These are phyloP conservation scores for Mus spretus DNA, from an alignment of 2,797 vertebrate species.

Conservation along the genomic window DNA sequence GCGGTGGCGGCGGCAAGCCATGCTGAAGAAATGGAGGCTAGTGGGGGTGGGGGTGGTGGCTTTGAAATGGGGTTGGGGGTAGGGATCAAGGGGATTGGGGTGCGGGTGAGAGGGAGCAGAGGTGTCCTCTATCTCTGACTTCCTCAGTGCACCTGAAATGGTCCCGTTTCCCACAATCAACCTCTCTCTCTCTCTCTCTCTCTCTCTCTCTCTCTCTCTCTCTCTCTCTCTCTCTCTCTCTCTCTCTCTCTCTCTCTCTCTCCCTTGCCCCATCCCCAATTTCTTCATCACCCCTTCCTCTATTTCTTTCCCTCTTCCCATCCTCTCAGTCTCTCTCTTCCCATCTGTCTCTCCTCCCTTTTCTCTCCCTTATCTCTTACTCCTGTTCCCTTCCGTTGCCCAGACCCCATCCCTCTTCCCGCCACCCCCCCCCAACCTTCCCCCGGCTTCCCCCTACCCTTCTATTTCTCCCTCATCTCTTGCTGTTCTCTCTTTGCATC, in stretches of 20 bases:
- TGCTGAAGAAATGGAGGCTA: slow-evolving; percentile 80
- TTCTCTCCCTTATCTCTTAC: slow-evolving; percentile 40
- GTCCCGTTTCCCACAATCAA: not conserved
- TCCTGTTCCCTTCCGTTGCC: slow-evolving; percentile 3
- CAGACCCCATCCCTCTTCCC: not conserved
- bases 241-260: not conserved
- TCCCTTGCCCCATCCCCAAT: not conserved
- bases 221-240: not conserved
- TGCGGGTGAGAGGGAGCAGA: not conserved
- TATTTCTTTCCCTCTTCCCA: not conserved
- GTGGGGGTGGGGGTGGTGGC: slow-evolving; percentile 78
- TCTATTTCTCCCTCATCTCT: slow-evolving; percentile 2
- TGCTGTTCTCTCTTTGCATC: not conserved
- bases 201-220: not conserved
- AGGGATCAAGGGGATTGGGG: slow-evolving; percentile 3
- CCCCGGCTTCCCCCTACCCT: not conserved
- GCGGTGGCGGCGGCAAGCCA: slow-evolving; percentile 76
- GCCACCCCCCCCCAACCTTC: not conserved
- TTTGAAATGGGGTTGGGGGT: slow-evolving; percentile 74
- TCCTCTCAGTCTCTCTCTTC: slow-evolving; percentile 47
- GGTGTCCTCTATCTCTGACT: not conserved
- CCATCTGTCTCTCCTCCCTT: slow-evolving; percentile 68
- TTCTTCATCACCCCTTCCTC: not conserved
- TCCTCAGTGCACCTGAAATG: not conserved
- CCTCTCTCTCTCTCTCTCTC: not conserved